A percentile compares a stretch with the other conserved stretches of the same genome.
Evolutionary conservation across 2,113 vertebrate genomes (phyloP).

Genomic region (Sclerurus mexicanus): DNA sequence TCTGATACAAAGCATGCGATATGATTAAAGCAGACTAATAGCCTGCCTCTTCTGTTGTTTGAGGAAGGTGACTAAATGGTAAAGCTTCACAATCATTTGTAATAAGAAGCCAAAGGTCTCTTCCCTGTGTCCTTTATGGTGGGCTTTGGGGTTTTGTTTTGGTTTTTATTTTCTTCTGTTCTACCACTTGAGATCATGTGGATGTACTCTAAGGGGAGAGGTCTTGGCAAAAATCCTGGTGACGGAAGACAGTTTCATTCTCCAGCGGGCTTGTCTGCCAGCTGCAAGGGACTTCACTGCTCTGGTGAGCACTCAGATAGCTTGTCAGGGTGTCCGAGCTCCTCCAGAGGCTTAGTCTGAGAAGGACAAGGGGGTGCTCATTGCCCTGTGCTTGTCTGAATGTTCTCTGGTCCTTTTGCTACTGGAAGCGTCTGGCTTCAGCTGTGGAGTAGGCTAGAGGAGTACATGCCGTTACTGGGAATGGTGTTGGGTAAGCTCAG

Average conservation of each 20-base stretch:
- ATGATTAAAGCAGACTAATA: neutral
- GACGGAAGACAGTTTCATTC: neutral
- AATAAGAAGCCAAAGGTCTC: neutral
- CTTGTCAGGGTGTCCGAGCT: neutral
- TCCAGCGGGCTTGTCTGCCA: neutral
- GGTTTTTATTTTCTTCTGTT: neutral
- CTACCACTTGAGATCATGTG: neutral
- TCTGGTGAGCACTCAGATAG: neutral
- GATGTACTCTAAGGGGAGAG: neutral
- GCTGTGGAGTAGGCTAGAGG: neutral
- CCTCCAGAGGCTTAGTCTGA: neutral
- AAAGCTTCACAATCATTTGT: neutral
- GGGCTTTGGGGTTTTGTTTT: neutral
- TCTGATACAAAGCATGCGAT: neutral
- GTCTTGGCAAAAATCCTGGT: neutral
- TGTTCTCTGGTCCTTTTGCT: neutral
- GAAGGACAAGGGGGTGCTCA: neutral
- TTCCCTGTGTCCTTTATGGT: neutral
- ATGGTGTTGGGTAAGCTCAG: neutral
- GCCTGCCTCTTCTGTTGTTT: neutral
- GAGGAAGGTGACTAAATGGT: neutral
- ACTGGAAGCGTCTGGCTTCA: neutral
- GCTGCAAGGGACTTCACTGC: neutral
- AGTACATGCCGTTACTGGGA: neutral
- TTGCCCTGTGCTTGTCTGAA: neutral